Evolutionary conservation across 2,888 invertebrate genomes (phyloP).

Genomic region (Cynaeus angustus): DNA sequence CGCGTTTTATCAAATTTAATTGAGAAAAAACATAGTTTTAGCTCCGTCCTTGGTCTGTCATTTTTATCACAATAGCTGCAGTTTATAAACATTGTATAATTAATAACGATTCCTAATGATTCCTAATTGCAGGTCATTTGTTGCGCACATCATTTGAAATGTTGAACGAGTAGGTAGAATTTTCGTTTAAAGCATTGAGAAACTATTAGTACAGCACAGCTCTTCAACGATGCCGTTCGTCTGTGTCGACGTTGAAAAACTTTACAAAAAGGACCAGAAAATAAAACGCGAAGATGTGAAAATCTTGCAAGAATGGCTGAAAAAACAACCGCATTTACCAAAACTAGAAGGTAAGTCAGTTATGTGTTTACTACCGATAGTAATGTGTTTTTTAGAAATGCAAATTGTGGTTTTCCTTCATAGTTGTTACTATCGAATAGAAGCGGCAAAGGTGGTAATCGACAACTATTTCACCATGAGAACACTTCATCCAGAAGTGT

Average conservation of each 20-base stretch:
- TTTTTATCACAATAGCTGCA: too few relatives aligned
- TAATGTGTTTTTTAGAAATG: constrained; percentile 8
- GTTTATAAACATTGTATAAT: too few relatives aligned
- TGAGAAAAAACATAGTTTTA: too few relatives aligned
- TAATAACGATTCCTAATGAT: too few relatives aligned
- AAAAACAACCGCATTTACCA: constrained; percentile 14
- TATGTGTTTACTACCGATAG: not conserved
- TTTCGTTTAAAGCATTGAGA: too few relatives aligned
- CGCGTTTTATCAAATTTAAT: too few relatives aligned
- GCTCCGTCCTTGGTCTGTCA: too few relatives aligned
- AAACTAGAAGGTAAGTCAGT: not conserved
- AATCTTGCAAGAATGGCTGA: constrained; percentile 1
- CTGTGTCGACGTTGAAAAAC: not conserved
- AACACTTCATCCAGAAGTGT: not conserved
- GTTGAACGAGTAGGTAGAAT: too few relatives aligned
- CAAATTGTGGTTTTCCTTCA: constrained; percentile 15
- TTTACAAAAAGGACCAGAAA: constrained; percentile 7
- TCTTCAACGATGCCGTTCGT: not conserved
- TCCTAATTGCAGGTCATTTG: too few relatives aligned
- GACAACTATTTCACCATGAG: constrained; percentile 7
- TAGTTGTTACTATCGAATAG: constrained; percentile 11
- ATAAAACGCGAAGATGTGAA: not conserved
- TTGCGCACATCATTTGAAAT: too few relatives aligned
- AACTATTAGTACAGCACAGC: too few relatives aligned
- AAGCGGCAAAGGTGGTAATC: constrained; percentile 3